Base-by-base conservation (phyloP, 92 coral and sea anemone genomes). In the Heteractis magnifica region DNA sequence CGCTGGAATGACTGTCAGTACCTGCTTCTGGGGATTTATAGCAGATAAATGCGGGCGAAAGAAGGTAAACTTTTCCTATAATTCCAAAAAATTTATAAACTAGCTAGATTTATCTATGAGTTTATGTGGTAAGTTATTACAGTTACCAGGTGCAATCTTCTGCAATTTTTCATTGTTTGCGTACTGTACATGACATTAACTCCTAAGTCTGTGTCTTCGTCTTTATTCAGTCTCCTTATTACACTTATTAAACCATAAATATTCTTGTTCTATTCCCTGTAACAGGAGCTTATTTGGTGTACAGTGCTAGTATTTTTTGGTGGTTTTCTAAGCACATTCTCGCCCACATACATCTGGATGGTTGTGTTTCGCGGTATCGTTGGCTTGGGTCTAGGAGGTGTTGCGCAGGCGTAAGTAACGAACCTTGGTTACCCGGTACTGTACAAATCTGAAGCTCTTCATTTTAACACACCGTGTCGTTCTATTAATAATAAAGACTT, bases 371-470 rank as follows among this genome's bases (percentile, higher is more conserved):
- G 98, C 72, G 94, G 92, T 21, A 82, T 94, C 55, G 99, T 96
- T 13, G 99, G 98, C n/a, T 78, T 92, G 56, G 98, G 98, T 15
- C 85, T 95, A 88, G 95, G 98, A 58, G 98, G 98, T 10, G 94
- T 95, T 52, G 92, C 94, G 5, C 98, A 95, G 82, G 87, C 92
- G 98, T 93, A 83, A 82, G 94, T 81, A 4, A 51, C 44, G 44
- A 34, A 34, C 44, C 44, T 34, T 34, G 44, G 15, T 6, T 9
- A 18, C 5, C 34, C 70, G 20, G 70, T 62, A 62, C n/a, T 6
- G 8, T 21, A 1, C 70, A 62, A 18, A 62, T 62, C 70, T 62
- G 8, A 12, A 10, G 15, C 16, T 6, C 65, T 4, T 0, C 44
- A 34, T 34, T 34, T 34, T 34, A 34, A 34, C 44, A 34, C 44